phyloP scores from a whole-genome alignment of 2,113 vertebrate genomes.

The Rhipidura dahli region DNA sequence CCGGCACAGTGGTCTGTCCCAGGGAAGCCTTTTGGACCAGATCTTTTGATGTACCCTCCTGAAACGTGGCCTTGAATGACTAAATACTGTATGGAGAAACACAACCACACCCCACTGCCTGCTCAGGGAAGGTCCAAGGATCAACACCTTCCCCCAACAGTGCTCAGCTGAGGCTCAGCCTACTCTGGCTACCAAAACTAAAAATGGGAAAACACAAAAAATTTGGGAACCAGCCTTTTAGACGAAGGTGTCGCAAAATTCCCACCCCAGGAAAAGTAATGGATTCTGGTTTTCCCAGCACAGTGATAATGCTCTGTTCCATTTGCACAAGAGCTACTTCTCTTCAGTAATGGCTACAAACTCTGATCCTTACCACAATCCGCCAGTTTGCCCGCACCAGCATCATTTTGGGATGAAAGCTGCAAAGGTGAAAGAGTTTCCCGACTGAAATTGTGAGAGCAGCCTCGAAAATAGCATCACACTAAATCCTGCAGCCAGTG shows the following conservation, averaged over 20 bases:
- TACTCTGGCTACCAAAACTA: not conserved
- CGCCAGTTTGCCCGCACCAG: not conserved
- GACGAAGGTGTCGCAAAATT: not conserved
- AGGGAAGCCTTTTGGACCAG: not conserved
- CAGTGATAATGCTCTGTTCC: not conserved
- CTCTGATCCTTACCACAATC: not conserved
- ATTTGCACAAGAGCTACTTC: not conserved
- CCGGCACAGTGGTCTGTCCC: not conserved
- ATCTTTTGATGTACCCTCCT: not conserved
- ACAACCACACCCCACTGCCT: not conserved
- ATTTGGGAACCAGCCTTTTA: not conserved
- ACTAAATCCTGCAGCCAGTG: not conserved
- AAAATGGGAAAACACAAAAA: not conserved
- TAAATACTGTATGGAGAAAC: not conserved
- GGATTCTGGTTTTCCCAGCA: not conserved
- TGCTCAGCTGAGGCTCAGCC: not conserved
- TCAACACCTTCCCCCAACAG: not conserved
- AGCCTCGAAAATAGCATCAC: not conserved
- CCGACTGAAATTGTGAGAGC: not conserved
- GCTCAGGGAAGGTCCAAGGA: not conserved
- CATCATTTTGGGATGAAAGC: slow-evolving; percentile 1
- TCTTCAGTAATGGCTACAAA: not conserved
- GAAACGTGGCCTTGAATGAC: accelerated
- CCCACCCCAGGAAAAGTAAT: not conserved
- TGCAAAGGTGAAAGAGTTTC: not conserved